Base-by-base conservation (phyloP, 2,888 invertebrate genomes). In the Blastobasis lacticolella region DNA sequence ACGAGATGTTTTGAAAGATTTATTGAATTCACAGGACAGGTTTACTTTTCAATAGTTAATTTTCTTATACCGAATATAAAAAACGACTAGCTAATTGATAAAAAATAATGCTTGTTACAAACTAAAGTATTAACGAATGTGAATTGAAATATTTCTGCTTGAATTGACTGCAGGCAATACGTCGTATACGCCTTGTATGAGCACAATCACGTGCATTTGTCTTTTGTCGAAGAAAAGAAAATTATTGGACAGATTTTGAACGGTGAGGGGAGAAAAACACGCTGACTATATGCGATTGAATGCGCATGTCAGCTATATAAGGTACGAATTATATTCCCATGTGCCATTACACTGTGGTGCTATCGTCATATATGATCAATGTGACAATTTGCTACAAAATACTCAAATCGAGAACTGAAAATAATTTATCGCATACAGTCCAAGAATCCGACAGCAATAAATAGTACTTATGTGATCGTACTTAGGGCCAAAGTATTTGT, bases 161-260 rank as follows among this genome's bases (percentile, higher is more conserved):
- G 72, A 79, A 75, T 77, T 78, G 76, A 78, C 69, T 71, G 68
- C 68, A 68, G 75, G 75, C 73, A 77, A 75, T 75, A 74, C 67
- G 66, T 64, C 65, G 64, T 59, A 42, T 55, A 64, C 49, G 23
- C 23, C 23, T 23, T 23, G 23, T 2, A 23, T 1, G 3, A 23
- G 23, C 23, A 23, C 23, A 23, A 23, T 23, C 3, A 23, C 23
- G 23, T 23, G 23, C 23, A 23, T 23, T 23, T 23, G 23, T 23
- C 23, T 23, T 23, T 1, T 23, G 23, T 23, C 23, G 23, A 23
- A n/a, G n/a, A n/a, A n/a, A 23, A 23, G 1, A 23, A 23, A 23
- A 23, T 23, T 23, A 3, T 23, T 23, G 23, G 23, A 23, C 23
- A 23, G 23, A 23, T 23, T 23, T 23, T 23, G 23, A 1, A 23